A percentile compares a stretch with the other conserved stretches of the same genome.
phyloP scores from a whole-genome alignment of 2,888 invertebrate species.

The Mayetiola destructor region DNA sequence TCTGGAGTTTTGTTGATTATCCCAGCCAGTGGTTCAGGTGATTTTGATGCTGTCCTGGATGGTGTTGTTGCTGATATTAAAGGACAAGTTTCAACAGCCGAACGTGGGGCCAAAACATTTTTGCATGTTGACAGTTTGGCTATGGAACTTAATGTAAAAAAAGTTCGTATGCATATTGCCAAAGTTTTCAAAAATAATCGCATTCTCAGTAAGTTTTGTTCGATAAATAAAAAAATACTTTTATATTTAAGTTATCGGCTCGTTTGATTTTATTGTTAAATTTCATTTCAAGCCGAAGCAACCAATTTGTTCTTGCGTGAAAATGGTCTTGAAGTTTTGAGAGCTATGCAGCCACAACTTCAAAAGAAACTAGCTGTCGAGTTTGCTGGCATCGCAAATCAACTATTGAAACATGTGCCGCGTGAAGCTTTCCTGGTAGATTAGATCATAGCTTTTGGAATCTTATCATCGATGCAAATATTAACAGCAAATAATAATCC shows the following conservation, averaged over 20 bases:
- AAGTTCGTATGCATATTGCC: constrained; percentile 47
- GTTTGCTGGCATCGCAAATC: constrained; percentile 50
- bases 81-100: constrained; percentile 41
- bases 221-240: background rate
- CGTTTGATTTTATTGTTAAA: background rate
- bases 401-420: constrained; percentile 48
- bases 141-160: constrained; percentile 45
- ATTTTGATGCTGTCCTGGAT: constrained; percentile 46
- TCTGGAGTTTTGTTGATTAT: constrained; percentile 53
- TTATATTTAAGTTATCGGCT: background rate
- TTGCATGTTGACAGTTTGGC: constrained; percentile 47
- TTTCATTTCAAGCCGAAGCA: constrained; percentile 43
- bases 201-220: constrained; percentile 54
- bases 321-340: constrained; percentile 52
- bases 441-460: constrained; percentile 14
- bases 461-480: too few relatives aligned
- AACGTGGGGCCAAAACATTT: constrained; percentile 38
- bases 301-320: constrained; percentile 55
- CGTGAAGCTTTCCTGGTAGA: constrained; percentile 42
- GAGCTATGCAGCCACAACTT: constrained; percentile 53
- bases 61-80: constrained; percentile 44
- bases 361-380: constrained; percentile 47
- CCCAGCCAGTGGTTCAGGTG: constrained; percentile 56
- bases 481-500: too few relatives aligned
- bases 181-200: constrained; percentile 54